Conservation (phyloP, 2,888 invertebrate species). For the Arctia plantaginis region DNA sequence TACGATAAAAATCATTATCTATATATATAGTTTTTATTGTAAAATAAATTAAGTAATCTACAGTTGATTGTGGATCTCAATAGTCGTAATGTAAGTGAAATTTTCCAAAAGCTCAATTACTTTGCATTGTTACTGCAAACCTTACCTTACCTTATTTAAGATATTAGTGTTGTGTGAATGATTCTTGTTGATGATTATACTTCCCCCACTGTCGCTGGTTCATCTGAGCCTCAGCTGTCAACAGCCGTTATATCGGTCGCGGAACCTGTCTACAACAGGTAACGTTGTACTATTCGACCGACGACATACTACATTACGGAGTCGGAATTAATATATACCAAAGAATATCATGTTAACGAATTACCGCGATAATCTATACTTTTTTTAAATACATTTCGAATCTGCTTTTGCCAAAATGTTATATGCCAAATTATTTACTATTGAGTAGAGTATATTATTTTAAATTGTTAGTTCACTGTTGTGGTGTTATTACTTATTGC, state of each 20-base stretch:
- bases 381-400: slow-evolving; percentile 13
- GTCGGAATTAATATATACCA: slow-evolving; percentile 42
- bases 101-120: slow-evolving; percentile 57
- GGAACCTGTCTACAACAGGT: not conserved
- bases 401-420: slow-evolving; percentile 44
- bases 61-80: slow-evolving; percentile 85
- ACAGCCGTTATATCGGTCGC: not conserved
- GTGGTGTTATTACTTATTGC: not conserved
- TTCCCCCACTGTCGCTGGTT: not conserved
- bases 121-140: slow-evolving; percentile 61
- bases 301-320: slow-evolving; percentile 24
- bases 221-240: not conserved
- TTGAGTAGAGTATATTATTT: slow-evolving; percentile 14
- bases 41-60: slow-evolving; percentile 76
- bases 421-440: slow-evolving; percentile 46
- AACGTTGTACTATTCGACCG: not conserved
- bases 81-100: slow-evolving; percentile 75
- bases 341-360: slow-evolving; percentile 39
- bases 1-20: not conserved
- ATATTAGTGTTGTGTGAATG: slow-evolving; percentile 66
- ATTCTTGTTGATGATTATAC: slow-evolving; percentile 30
- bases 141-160: slow-evolving; percentile 73
- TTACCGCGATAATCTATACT: slow-evolving; percentile 11
- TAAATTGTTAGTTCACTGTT: slow-evolving; percentile 7
- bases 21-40: not conserved